Evolutionary conservation across 2,797 vertebrate genomes (phyloP).

Genomic region (Cephalopachus bancanus): DNA sequence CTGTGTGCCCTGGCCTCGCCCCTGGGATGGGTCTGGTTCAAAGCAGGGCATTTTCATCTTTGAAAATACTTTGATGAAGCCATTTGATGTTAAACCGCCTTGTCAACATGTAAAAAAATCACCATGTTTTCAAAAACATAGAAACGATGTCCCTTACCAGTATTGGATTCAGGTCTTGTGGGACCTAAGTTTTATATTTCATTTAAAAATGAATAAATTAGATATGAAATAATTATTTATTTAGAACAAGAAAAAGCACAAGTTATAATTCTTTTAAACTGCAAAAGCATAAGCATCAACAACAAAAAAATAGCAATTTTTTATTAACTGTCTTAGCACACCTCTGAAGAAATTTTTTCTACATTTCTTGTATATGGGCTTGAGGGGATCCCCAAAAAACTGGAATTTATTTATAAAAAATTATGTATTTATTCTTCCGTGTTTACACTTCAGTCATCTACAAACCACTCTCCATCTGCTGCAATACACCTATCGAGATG

Average conservation of each 20-base stretch:
- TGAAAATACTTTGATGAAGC: background rate
- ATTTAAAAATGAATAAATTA: background rate
- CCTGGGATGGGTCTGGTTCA: background rate
- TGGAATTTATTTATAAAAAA: too few relatives aligned
- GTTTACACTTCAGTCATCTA: too few relatives aligned
- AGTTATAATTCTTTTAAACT: background rate
- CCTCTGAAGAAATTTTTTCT: background rate
- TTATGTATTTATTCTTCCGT: too few relatives aligned
- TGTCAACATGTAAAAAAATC: constrained; percentile 19
- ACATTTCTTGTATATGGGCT: background rate
- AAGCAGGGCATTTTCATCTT: background rate
- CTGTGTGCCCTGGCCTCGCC: background rate
- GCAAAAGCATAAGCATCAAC: background rate
- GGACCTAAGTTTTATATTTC: background rate
- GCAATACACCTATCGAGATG: too few relatives aligned
- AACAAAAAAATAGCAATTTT: background rate
- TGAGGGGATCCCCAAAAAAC: too few relatives aligned
- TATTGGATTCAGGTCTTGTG: background rate
- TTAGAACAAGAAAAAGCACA: constrained; percentile 26
- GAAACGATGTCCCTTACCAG: background rate
- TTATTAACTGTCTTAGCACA: background rate
- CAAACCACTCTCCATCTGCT: too few relatives aligned
- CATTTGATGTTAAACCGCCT: constrained; percentile 25
- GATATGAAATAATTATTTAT: background rate
- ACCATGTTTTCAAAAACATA: constrained; percentile 20